phyloP scores from a whole-genome alignment of 2,888 invertebrate species.

The Elysia crispata region DNA sequence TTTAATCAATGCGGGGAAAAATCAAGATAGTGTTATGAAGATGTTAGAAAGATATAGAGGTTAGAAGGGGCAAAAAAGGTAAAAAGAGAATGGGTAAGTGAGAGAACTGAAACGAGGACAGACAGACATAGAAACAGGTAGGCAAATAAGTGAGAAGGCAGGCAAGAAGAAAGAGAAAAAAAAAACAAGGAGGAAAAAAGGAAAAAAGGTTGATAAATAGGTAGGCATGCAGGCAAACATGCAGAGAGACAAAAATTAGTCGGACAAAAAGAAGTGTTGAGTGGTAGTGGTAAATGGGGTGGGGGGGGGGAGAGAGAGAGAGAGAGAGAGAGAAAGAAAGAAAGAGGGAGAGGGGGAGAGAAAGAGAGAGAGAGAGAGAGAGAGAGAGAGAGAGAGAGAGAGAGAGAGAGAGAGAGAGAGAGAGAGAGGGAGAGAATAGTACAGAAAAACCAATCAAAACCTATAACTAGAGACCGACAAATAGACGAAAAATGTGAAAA shows the following conservation, averaged over 20 bases:
- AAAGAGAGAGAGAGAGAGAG: slow-evolving; percentile 9
- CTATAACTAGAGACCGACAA: too few relatives aligned
- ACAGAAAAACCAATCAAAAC: too few relatives aligned
- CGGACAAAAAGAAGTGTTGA: background rate
- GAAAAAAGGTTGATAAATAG: slow-evolving; percentile 14
- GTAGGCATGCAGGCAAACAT: background rate
- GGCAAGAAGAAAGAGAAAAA: slow-evolving; percentile 22
- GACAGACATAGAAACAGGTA: too few relatives aligned
- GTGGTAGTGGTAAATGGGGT: background rate
- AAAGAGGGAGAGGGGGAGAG: slow-evolving; percentile 9
- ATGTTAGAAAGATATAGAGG: too few relatives aligned
- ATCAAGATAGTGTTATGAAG: too few relatives aligned
- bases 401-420: slow-evolving; percentile 15
- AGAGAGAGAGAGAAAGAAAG: background rate
- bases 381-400: background rate
- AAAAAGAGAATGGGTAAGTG: too few relatives aligned
- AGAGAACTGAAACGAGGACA: too few relatives aligned
- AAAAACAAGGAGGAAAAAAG: slow-evolving; percentile 21
- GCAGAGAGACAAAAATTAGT: background rate
- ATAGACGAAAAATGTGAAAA: too few relatives aligned
- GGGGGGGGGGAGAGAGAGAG: slow-evolving; percentile 6
- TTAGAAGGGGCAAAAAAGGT: too few relatives aligned
- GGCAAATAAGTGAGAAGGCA: background rate
- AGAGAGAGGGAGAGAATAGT: too few relatives aligned
- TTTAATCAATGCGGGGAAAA: too few relatives aligned